Evolutionary conservation across 1,140 invertebrate species (phyloP).

Genomic region (Dolichoris vasculosae): DNA sequence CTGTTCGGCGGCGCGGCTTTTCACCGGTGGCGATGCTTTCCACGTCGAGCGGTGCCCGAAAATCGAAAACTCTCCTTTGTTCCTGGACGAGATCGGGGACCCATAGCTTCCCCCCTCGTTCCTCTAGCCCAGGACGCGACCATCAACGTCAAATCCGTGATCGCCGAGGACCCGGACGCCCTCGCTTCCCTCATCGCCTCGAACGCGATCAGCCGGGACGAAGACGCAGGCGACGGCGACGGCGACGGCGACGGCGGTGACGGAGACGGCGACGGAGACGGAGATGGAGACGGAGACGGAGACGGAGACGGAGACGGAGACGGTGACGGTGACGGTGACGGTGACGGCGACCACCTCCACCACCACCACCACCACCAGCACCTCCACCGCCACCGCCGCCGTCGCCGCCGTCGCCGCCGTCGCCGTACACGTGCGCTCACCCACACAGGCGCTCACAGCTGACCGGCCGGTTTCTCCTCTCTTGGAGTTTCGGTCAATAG

Average conservation of each 20-base stretch:
- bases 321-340: no score
- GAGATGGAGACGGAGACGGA: no score
- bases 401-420: no score
- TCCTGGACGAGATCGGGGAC: background rate
- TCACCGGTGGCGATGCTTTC: constrained; percentile 15
- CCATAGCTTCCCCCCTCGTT: no score
- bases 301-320: no score
- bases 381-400: no score
- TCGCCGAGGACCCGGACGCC: constrained; percentile 38
- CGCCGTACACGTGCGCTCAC: constrained; percentile 38
- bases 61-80: constrained; percentile 41
- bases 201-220: constrained; percentile 25
- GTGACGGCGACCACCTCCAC: no score
- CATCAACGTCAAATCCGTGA: background rate
- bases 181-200: constrained; percentile 54
- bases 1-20: constrained; percentile 45
- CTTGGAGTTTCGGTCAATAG: constrained; percentile 36
- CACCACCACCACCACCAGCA: no score
- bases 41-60: background rate
- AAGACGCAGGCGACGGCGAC: no score
- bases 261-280: no score
- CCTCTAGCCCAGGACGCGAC: background rate
- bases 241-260: no score
- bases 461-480: constrained; percentile 68
- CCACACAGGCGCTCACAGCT: constrained; percentile 67